Evolutionary conservation across 37 sponge, comb jelly and placozoan species (phyloP), one percentile per base, ranked within the genome.

Genomic region (Theonella swinhoei): DNA sequence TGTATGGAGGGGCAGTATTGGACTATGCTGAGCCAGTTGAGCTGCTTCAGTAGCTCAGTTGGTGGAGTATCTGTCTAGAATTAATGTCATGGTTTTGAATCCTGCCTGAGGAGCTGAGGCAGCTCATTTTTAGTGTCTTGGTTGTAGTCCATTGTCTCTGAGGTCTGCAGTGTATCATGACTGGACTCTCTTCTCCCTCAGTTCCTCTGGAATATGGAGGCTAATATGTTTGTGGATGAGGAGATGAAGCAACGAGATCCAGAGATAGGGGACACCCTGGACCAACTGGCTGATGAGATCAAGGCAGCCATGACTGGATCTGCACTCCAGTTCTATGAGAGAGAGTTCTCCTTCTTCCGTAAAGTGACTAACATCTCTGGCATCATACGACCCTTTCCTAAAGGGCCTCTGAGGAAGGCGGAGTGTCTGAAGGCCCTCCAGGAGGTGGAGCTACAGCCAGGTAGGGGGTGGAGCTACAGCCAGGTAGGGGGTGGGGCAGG

Each of bases 121-220:
- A n/a, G n/a, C n/a, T n/a, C n/a, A n/a, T n/a, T n/a, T n/a, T n/a
- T n/a, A n/a, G n/a, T n/a, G n/a, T n/a, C n/a, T n/a, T n/a, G n/a
- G n/a, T n/a, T n/a, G n/a, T n/a, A n/a, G n/a, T n/a, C n/a, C n/a
- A n/a, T n/a, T n/a, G n/a, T n/a, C n/a, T n/a, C n/a, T n/a, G n/a
- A n/a, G n/a, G n/a, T n/a, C n/a, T n/a, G n/a, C n/a, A n/a, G n/a
- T n/a, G n/a, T n/a, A n/a, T n/a, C n/a, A n/a, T n/a, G n/a, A n/a
- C n/a, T n/a, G n/a, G n/a, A n/a, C n/a, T n/a, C n/a, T n/a, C n/a
- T n/a, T n/a, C n/a, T n/a, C n/a, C n/a, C n/a, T n/a, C n/a, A n/a
- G 90, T 82, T 97, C 39, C 64, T 96, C 60, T 98, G 99, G 99
- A 98, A 96, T 77, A 98, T 98, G 93, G 90, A 98, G 76, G 85